Conservation (phyloP, 2,888 invertebrate genomes). For the Epistrophe eligans region DNA sequence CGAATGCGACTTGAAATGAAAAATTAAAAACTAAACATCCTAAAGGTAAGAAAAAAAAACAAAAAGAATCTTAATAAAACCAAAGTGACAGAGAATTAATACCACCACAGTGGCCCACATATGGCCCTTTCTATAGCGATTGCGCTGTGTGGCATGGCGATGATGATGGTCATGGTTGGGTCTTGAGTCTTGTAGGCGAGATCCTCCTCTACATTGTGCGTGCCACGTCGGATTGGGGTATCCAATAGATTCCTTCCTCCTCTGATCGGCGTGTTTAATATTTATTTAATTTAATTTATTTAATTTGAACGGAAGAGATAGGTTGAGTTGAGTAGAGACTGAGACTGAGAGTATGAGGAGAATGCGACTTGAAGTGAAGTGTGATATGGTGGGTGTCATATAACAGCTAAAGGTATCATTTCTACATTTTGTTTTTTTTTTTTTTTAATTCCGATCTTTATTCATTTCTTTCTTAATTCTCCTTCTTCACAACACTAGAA, state of each 20-base stretch:
- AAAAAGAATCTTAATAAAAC: constrained; percentile 62
- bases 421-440: constrained; percentile 52
- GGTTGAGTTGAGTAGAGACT: constrained; percentile 25
- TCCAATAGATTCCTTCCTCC: constrained; percentile 61
- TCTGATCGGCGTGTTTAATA: constrained; percentile 49
- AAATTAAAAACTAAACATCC: constrained; percentile 68
- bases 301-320: constrained; percentile 55
- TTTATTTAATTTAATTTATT: constrained; percentile 70
- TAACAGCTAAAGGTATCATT: constrained; percentile 67
- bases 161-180: constrained; percentile 5
- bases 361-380: constrained; percentile 20
- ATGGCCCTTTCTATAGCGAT: not conserved
- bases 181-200: constrained; percentile 25
- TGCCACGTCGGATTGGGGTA: constrained; percentile 30
- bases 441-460: constrained; percentile 26
- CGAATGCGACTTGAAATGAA: constrained; percentile 32
- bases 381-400: constrained; percentile 60
- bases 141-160: constrained; percentile 15
- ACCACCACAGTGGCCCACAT: constrained; percentile 30
- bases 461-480: constrained; percentile 21
- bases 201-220: constrained; percentile 48
- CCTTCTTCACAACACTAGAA: constrained; percentile 6
- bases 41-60: constrained; percentile 4
- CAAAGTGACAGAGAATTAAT: constrained; percentile 66
- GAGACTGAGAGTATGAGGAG: constrained; percentile 12